Conservation (phyloP, 2,888 invertebrate species). For the Acanthosoma haemorrhoidale region DNA sequence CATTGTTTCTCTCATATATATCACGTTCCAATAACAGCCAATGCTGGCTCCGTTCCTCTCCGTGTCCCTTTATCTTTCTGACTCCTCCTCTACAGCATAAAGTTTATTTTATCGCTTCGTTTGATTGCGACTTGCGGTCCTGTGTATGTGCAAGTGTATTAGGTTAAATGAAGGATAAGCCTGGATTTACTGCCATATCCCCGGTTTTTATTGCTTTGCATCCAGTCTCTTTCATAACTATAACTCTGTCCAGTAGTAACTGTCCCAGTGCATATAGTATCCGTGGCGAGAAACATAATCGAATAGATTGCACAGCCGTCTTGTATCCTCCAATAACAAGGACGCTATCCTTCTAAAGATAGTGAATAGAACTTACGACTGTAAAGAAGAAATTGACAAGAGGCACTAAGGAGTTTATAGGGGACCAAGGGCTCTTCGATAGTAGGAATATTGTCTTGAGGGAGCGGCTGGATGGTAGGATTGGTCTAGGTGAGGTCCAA, state of each 20-base stretch:
- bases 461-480: no score
- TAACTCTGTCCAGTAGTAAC: background rate
- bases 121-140: background rate
- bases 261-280: background rate
- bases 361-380: no score
- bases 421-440: no score
- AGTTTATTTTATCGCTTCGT: conserved; percentile 11
- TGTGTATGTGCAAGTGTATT: conserved; percentile 5
- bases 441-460: no score
- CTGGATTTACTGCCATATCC: background rate
- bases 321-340: no score
- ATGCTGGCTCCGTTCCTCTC: conserved; percentile 7
- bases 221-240: background rate
- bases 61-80: background rate
- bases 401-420: no score
- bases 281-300: background rate
- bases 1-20: conserved; percentile 9
- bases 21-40: conserved; percentile 12
- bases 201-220: background rate
- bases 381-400: no score
- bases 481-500: no score
- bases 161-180: background rate
- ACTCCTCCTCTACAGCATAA: background rate
- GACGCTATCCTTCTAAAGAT: no score
- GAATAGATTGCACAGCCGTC: background rate